Percentiles rank a stretch among this genome's conserved stretches.
Conservation (phyloP, 1,140 invertebrate genomes). For the Trichonephila inaurata region DNA sequence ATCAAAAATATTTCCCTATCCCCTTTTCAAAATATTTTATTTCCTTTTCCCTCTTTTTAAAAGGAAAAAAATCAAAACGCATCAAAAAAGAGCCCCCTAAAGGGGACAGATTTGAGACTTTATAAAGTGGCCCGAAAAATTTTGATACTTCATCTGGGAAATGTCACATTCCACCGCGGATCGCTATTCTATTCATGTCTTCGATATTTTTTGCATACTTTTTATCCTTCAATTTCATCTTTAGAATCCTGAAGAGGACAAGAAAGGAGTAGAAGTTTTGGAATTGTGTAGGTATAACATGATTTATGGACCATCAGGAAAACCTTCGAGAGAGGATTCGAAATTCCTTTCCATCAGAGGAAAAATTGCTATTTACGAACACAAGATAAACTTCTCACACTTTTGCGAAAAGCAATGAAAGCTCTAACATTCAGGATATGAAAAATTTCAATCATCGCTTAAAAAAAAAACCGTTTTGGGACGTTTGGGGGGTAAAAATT, state of each 20-base stretch:
- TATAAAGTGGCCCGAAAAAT: background rate
- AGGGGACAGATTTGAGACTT: background rate
- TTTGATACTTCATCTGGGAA: background rate
- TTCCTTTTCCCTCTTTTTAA: background rate
- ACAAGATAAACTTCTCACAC: background rate
- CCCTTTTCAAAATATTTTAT: no score
- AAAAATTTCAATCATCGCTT: background rate
- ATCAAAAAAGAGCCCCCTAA: background rate
- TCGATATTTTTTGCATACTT: background rate
- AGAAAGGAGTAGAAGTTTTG: background rate
- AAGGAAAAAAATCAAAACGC: background rate
- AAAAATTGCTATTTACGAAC: constrained; percentile 17
- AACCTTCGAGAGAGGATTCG: background rate
- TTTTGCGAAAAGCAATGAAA: background rate
- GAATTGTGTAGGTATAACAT: background rate
- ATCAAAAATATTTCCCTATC: no score
- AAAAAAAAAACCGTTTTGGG: no score
- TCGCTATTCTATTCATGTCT: background rate
- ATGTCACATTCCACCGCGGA: background rate
- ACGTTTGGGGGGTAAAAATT: no score
- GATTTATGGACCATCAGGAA: background rate
- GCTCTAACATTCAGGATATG: background rate
- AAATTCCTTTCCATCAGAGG: background rate
- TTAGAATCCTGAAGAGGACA: background rate
- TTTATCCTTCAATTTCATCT: background rate